These are phyloP conservation scores for Platanista minor DNA, from an alignment of 2,113 vertebrate genomes.

Conservation along the genomic window DNA sequence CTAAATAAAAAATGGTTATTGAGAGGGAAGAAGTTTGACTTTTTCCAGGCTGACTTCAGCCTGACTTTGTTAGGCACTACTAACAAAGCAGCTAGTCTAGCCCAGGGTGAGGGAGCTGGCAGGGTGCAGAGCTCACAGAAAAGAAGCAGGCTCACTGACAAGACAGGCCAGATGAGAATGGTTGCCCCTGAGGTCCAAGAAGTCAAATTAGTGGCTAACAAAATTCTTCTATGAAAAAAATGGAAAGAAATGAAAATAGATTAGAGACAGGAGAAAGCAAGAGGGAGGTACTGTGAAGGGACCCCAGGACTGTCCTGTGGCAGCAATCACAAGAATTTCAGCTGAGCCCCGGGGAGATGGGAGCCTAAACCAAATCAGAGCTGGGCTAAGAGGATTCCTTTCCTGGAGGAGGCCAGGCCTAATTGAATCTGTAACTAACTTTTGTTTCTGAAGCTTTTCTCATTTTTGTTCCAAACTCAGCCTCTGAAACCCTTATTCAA, in stretches of 20 bases:
- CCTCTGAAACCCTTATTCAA: not conserved
- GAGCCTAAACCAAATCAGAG: constrained; percentile 33
- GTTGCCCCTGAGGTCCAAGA: not conserved
- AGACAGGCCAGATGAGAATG: not conserved
- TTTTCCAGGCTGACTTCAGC: not conserved
- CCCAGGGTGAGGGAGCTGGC: not conserved
- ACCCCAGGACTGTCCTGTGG: not conserved
- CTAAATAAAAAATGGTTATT: not conserved
- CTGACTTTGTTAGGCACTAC: too few relatives aligned
- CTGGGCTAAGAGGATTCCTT: not conserved
- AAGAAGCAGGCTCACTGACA: not conserved
- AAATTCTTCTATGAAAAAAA: constrained; percentile 30
- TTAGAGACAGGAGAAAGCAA: not conserved
- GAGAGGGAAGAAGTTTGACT: not conserved
- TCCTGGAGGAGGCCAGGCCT: not conserved
- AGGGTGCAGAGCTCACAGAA: not conserved
- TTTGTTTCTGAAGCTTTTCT: constrained; percentile 23
- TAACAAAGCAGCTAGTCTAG: not conserved
- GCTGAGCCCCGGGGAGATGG: not conserved
- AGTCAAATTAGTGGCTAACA: constrained; percentile 28
- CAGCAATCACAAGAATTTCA: not conserved
- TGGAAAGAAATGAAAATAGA: not conserved
- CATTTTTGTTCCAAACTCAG: not conserved
- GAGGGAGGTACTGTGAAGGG: not conserved
- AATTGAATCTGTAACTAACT: not conserved